Base-by-base conservation (phyloP, 2,888 invertebrate species). In the Elaeidobius kamerunicus region DNA sequence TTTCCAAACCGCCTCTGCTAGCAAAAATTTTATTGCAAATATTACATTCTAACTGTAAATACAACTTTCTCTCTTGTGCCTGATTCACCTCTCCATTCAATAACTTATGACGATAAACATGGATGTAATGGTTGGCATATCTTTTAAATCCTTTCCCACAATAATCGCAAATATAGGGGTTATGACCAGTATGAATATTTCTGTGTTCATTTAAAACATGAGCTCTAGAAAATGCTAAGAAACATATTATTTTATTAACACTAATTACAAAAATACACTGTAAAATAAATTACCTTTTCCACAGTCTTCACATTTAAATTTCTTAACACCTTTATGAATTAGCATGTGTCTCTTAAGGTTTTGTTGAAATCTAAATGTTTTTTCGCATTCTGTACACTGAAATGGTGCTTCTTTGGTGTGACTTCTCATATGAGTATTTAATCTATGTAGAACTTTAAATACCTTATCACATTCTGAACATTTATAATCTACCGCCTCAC, bases 401-500 rank as follows among this genome's bases (percentile, higher is more conserved):
- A 69, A 71, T 2, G 69, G 68, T 50, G 67, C 65, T 58, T 70
- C 70, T 58, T 70, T 68, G 4, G 69, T 71, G 47, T 71, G 71
- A 1, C 68, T 68, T 32, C 69, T 58, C 70, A 70, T 70, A 51
- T 72, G 72, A 47, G 7, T 48, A 3, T 38, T 42, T 20, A 57
- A 39, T 16, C 35, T 47, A 28, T 50, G 39, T 18, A 34, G 30
- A 46, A 56, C 58, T 56, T 50, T 58, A 32, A 65, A 65, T 2
- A 63, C 63, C 61, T 68, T 65, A 16, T 67, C 65, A 47, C 61
- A 67, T 43, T 47, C 32, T 35, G 42, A 28, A 45, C 57, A 57
- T 7, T 38, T 39, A 43, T 41, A 52, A 14, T 52, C 27, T 12
- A 19, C 20, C 14, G 34, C n/a, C 18, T 23, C 12, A 14, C 56